phyloP scores from a whole-genome alignment of 2,888 invertebrate genomes.

The Ceramica pisi region DNA sequence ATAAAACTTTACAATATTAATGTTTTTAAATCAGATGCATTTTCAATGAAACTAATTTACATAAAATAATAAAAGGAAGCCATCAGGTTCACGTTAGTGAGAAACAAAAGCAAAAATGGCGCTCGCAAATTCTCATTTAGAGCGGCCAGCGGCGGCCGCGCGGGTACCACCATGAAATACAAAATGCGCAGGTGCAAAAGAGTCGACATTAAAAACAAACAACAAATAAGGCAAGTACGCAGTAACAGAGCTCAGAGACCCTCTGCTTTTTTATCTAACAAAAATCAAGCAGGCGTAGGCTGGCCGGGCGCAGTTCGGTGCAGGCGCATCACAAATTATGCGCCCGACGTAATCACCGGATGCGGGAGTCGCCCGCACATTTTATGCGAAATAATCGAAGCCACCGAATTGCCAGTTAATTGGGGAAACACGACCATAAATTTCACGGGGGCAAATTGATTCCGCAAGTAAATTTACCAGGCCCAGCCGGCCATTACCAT shows the following conservation, averaged over 20 bases:
- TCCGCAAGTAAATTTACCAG: conserved; percentile 78
- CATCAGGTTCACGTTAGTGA: conserved; percentile 65
- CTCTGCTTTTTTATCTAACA: conserved; percentile 86
- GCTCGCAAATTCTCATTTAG: conserved; percentile 80
- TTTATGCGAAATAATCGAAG: conserved; percentile 90
- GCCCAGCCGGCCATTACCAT: conserved; percentile 81
- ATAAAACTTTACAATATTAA: conserved; percentile 53
- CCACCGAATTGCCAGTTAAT: conserved; percentile 91
- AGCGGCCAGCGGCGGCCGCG: conserved; percentile 63
- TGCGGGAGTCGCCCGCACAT: conserved; percentile 90
- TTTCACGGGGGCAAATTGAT: conserved; percentile 87
- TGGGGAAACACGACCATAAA: conserved; percentile 88
- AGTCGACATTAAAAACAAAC: conserved; percentile 84
- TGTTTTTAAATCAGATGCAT: conserved; percentile 55
- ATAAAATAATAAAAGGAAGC: conserved; percentile 71
- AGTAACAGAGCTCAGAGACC: conserved; percentile 63
- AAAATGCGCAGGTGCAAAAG: conserved; percentile 88
- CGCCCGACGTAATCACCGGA: conserved; percentile 89
- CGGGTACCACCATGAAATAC: conserved; percentile 77
- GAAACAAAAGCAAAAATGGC: conserved; percentile 73
- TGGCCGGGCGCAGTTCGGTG: conserved; percentile 76
- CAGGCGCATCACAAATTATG: conserved; percentile 89
- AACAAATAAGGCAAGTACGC: conserved; percentile 79
- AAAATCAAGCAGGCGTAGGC: conserved; percentile 82
- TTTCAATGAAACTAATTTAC: conserved; percentile 69